Base-by-base conservation (phyloP, 2,888 invertebrate genomes). In the Spilarctia lutea region DNA sequence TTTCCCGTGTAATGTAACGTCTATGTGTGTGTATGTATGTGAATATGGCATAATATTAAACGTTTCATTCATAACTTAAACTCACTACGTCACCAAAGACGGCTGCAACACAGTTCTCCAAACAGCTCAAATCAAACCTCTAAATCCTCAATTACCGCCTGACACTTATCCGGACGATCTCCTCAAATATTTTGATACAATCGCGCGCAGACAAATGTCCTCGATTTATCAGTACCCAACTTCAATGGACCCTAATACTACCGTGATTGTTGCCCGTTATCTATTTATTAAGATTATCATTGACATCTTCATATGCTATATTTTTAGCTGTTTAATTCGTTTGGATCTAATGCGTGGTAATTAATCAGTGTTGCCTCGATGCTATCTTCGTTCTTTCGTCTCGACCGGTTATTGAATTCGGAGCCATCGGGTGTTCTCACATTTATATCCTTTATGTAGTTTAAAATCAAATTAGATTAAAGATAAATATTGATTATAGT, bases 161-260 rank as follows among this genome's bases (percentile, higher is more conserved):
- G 95, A 94, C 94, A 92, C 90, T 94, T 94, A 95, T 94, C 94
- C 93, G 87, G 80, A 74, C 85, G 90, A 91, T 91, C 89, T 88
- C 91, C 91, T 93, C 91, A 94, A 95, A 96, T 94, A 95, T 96
- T 95, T 94, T 94, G 95, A 96, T 95, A 94, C 92, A 93, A 95
- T 95, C 95, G 90, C 89, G 76, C 83, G 79, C 88, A 93, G 93
- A 95, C 94, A 92, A 95, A 96, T 96, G 94, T 91, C 88, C 88
- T 87, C 94, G 86, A 95, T 96, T 94, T 94, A 94, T 95, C 95
- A 95, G 90, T 87, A 85, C 84, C 85, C 68, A 75, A 74, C 60
- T 75, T 81, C 81, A 80, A 90, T 90, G 90, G 86, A 79, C 85
- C 86, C 88, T 90, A 86, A 87, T 89, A 90, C 91, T 91, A 85